Evolutionary conservation across 1,140 invertebrate species (phyloP), one percentile per base, ranked within the genome.

Genomic region (Tetranychus cinnabarinus): DNA sequence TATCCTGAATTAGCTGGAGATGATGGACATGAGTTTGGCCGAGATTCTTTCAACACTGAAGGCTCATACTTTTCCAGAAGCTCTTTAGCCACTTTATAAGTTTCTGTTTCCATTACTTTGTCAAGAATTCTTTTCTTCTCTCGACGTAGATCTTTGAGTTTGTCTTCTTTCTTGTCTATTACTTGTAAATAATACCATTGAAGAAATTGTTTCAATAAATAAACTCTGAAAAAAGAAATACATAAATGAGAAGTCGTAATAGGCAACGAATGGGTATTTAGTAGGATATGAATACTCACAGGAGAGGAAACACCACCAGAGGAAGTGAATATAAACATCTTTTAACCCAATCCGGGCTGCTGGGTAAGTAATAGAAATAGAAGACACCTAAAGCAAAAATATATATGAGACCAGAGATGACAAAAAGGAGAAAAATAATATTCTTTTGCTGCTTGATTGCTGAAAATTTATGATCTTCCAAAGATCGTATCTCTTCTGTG

Each of bases 31-130:
- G 50, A 57, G 23, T 31, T 39, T 13, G 48, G 23, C 2, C 33
- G 37, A 13, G 50, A 10, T 42, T 64, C 60, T 56, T 58, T 54
- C 13, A 81, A 68, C 67, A 80, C 76, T 63, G 81, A 79, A 45
- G 80, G 80, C 59, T 82, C 87, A 78, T 83, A 93, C 71, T 86
- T 88, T 69, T 90, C 82, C 58, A 95, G 74, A 67, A 95, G 87
- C 72, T 88, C 82, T 74, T 85, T 89, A 2, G 88, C 89, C 68
- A 90, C 87, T 76, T 96, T 97, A 72, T 95, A 98, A 1, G 89
- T 96, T 75, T 97, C 92, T 56, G 82, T 97, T 70, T 97, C 90
- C 80, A 89, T 95, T 42, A 97, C 90, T 72, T 91, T 83, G 69
- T 97, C 89, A 52, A 97, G 74, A 66, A 97, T 83, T 71, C 85